Evolutionary conservation across 2,797 vertebrate species (phyloP), one percentile per base, ranked within the genome.

Genomic region (Sebastes dallii): DNA sequence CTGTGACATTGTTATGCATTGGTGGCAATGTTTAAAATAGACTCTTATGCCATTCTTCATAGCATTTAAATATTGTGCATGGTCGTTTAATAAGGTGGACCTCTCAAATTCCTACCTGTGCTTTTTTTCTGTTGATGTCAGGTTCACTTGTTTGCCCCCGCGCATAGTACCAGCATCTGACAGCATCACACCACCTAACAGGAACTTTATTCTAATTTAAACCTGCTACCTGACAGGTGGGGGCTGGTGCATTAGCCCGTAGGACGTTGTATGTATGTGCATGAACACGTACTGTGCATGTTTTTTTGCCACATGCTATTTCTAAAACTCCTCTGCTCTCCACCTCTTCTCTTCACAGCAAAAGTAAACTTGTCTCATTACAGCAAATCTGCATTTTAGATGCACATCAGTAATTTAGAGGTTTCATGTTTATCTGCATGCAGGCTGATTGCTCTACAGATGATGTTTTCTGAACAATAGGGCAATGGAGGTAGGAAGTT

Each of bases 381-480:
- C 7, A 67, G 30, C 42, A 36, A 66, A 82, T 82, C 60, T 71
- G 52, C 62, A 73, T 80, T 87, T 82, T 36, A 75, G 27, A 71
- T 65, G 59, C 66, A 25, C 25, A 18, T 13, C 14, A 55, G 22
- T 60, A 29, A 65, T 59, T 55, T 24, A 12, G 22, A 65, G 29
- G 39, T 72, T 60, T 75, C 39, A 59, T 66, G 34, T 66, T 70
- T 22, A 72, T 55, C 56, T 76, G 24, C 61, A 66, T 46, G 61
- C 18, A 39, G 29, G 8, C 29, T 55, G 29, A 50, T 30, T 67
- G 42, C 42, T 30, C 42, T 58, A 42, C 18, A 69, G 24, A 70
- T 78, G 11, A 62, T 59, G 54, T 29, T 29, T 62, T 71, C 68
- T n/a, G 27, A 75, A 52, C 6, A 56, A 80, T 29, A 70, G 34